Percentiles rank a stretch among this genome's conserved stretches.
phyloP scores from a whole-genome alignment of 2,113 vertebrate species.

The Cebidichthys violaceus region DNA sequence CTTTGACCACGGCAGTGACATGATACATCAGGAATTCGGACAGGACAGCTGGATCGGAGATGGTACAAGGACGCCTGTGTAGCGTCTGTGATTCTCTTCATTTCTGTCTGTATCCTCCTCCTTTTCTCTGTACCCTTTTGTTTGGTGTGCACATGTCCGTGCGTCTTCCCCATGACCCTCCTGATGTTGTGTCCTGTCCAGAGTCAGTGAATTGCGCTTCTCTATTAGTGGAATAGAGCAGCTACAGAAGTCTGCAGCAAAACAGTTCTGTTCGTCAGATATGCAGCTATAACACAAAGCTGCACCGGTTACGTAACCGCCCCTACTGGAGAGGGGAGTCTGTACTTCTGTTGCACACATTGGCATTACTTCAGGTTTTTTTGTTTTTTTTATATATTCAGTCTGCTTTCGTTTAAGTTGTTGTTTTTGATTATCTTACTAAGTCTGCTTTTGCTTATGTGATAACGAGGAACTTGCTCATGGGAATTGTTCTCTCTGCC shows the following conservation, averaged over 20 bases:
- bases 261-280: conserved; percentile 54
- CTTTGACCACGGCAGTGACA: conserved; percentile 30
- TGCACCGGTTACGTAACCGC: conserved; percentile 50
- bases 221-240: conserved; percentile 69
- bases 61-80: conserved; percentile 58
- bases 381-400: neutral
- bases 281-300: conserved; percentile 57
- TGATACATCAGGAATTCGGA: conserved; percentile 46
- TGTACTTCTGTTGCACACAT: conserved; percentile 21
- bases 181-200: conserved; percentile 44
- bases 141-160: conserved; percentile 38
- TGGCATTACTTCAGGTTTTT: conserved; percentile 1
- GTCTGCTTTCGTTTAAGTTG: conserved; percentile 34
- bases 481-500: conserved; percentile 25
- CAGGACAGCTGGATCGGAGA: conserved; percentile 47
- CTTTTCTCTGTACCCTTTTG: conserved; percentile 48
- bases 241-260: conserved; percentile 69
- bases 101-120: conserved; percentile 30
- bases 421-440: conserved; percentile 27
- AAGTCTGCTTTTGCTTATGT: conserved; percentile 38
- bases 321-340: conserved; percentile 16
- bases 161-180: conserved; percentile 56
- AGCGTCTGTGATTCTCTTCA: conserved; percentile 10
- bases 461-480: conserved; percentile 31
- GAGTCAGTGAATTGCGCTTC: conserved; percentile 53